Evolutionary conservation across 2,888 invertebrate species (phyloP), one percentile per base, ranked within the genome.

Genomic region (Amphipyra berbera): DNA sequence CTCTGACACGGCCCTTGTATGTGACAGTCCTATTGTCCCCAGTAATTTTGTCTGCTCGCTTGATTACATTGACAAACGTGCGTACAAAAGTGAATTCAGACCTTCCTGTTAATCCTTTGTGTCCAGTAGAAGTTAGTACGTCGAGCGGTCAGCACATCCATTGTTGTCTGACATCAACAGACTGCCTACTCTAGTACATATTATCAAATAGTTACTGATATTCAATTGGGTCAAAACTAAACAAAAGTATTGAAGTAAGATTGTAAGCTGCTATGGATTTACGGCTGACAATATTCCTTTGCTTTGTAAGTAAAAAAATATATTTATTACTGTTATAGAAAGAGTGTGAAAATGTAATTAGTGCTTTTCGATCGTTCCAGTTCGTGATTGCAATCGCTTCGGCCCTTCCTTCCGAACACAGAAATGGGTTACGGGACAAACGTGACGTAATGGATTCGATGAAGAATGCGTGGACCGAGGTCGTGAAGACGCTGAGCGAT

Each of bases 391-490:
- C 76, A 2, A 57, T 82, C 1, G 85, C 82, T 0, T 65, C 85
- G 30, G 89, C 90, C 0, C 64, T 85, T 41, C 90, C 93, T 0
- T 69, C 83, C 0, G 86, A 72, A 5, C 40, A 38, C 0, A 80
- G 33, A n/a, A 58, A 37, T 21, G 41, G 13, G 10, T 8, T 60
- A 0, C 82, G 91, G 9, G 78, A 79, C 15, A 90, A 85, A 66
- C 88, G 94, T 15, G 92, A 93, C 57, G 91, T 94, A 0, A 87
- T 90, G 90, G 94, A 94, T 0, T 84, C 91, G 0, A 86, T 94
- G 88, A 94, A 92, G 66, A 81, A 82, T 53, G 92, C 93, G 0
- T 93, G 92, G 93, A 83, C 82, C 21, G 92, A 90, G 35, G 84
- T 90, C 45, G 90, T 90, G 40, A 88, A 83, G 69, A 90, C 92